phyloP scores from a whole-genome alignment of 2,113 vertebrate genomes.

The Bothrops jararaca region DNA sequence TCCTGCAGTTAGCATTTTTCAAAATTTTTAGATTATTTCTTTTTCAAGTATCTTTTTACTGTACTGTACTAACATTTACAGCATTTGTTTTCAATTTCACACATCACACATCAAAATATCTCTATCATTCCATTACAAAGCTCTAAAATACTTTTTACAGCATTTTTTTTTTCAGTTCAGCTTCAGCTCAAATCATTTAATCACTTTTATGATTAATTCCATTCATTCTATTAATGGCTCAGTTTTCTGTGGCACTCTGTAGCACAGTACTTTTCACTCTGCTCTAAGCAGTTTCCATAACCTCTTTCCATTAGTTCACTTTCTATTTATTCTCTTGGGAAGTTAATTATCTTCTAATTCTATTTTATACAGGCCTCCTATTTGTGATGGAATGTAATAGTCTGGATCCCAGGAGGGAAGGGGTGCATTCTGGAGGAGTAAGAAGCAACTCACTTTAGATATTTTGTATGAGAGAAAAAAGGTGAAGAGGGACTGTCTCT shows the following conservation, averaged over 20 bases:
- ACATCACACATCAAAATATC: background rate
- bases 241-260: background rate
- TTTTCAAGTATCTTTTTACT: background rate
- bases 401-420: background rate
- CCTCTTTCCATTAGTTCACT: background rate
- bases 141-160: background rate
- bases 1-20: background rate
- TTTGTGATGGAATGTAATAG: background rate
- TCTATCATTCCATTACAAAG: background rate
- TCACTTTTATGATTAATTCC: background rate
- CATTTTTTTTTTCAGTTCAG: background rate
- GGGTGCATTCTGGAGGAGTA: background rate
- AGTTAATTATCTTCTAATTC: background rate
- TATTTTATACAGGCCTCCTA: background rate
- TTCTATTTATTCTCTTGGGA: background rate
- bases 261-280: background rate
- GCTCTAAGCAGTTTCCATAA: background rate
- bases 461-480: background rate
- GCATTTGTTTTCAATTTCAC: background rate
- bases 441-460: background rate
- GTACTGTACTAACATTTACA: background rate
- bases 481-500: background rate
- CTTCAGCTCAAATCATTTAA: background rate
- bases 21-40: background rate
- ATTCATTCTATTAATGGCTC: background rate